phyloP scores from a whole-genome alignment of 2,113 vertebrate species.

The Penelope pileata region DNA sequence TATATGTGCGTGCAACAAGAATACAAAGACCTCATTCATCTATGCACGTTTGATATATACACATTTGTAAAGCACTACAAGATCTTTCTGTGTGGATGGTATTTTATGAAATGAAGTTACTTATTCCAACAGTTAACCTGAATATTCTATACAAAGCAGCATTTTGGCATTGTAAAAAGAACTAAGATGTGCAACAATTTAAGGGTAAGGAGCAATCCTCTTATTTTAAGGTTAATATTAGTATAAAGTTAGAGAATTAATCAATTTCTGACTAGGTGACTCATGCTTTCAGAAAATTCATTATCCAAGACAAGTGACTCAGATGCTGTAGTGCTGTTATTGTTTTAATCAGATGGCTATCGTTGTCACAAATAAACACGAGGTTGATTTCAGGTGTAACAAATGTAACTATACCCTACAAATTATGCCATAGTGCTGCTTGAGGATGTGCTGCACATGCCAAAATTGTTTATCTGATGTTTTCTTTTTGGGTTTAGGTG shows the following conservation, averaged over 20 bases:
- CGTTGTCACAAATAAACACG: background rate
- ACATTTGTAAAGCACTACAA: background rate
- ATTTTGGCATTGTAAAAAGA: background rate
- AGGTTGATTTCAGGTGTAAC: background rate
- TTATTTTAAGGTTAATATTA: slow-evolving; percentile 11
- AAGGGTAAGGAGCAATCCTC: background rate
- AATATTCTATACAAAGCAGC: background rate
- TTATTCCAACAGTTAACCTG: background rate
- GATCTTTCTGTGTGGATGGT: background rate
- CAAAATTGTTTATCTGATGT: background rate
- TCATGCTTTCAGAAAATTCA: slow-evolving; percentile 8
- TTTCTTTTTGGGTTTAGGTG: slow-evolving; percentile 65
- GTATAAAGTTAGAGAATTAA: background rate
- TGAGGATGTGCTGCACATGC: background rate
- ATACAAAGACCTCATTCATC: background rate
- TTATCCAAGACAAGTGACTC: slow-evolving; percentile 22
- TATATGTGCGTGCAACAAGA: background rate
- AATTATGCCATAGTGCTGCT: background rate
- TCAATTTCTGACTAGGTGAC: slow-evolving; percentile 14
- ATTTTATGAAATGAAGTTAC: background rate
- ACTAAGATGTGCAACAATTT: background rate
- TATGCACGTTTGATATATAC: background rate
- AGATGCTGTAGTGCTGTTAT: background rate
- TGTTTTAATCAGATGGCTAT: background rate
- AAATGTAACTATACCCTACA: background rate